Base-by-base conservation (phyloP, 2,888 invertebrate genomes). In the Blastobasis adustella region DNA sequence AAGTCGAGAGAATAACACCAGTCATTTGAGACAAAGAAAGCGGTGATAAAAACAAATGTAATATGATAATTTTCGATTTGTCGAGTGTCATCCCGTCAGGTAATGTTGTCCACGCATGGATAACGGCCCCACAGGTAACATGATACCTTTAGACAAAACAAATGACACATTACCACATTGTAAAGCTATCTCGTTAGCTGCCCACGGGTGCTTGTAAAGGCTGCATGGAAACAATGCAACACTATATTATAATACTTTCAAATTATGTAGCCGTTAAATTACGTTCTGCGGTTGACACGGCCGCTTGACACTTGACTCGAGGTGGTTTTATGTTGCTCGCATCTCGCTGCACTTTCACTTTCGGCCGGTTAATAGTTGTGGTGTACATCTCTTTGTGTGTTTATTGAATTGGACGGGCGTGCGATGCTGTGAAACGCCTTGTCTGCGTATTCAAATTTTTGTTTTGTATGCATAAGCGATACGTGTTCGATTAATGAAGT, bases 61-160 rank as follows among this genome's bases (percentile, higher is more conserved):
- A 54, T 45, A 49, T 49, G 54, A 58, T 55, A 52, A 41, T 54
- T 37, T 37, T 49, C 47, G 45, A 53, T 53, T 54, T 56, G 54
- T 56, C 49, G 49, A 55, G 41, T 49, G 51, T 53, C 50, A 43
- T 52, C 39, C 44, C 49, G 43, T 49, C 38, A 41, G 8, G 41
- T 41, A 51, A 37, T 37, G 2, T 1, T 8, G 43, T 47, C 39
- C 36, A 41, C 10, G 42, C 37, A 51, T 40, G 37, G 47, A 47
- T 38, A 53, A 38, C 49, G 49, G 53, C 47, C 60, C 58, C 57
- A 51, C 61, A 58, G 58, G 72, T 58, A 75, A 71, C 57, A 44
- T 50, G 67, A 74, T 62, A 67, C 54, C 51, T 54, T 56, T 64
- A 66, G 61, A 71, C 67, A 65, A 66, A 71, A 68, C 69, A 69